Base-by-base conservation (phyloP, 2,888 invertebrate genomes). In the Brachynemurus nebulosus region DNA sequence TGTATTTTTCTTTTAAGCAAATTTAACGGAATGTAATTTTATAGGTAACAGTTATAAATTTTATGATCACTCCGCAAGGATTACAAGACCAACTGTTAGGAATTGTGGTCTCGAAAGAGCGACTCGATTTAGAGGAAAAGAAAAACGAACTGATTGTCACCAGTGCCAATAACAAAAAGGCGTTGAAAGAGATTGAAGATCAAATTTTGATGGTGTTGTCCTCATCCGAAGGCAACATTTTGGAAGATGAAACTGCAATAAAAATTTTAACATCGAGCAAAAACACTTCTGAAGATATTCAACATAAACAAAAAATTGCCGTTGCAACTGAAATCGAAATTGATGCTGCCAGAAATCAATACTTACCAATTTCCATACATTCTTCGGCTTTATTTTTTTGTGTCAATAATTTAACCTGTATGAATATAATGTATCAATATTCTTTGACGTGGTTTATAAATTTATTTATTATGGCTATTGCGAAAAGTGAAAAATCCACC, bases 351-450 rank as follows among this genome's bases (percentile, higher is more conserved):
- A 72, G 92, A 7, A 78, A 83, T 54, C 75, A 80, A n/a, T 96
- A 93, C 60, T 76, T 82, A 51, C 86, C 90, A 0, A 89, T 93
- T 2, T 88, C 92, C 4, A 76, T 74, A 48, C 86, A 90, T 57
- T 81, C 86, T 25, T 76, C 88, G 1, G 79, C 89, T 45, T 68
- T 96, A 34, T 95, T 93, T 71, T 93, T 95, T 68, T 91, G 91
- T 58, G 88, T 95, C 49, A 82, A 86, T 0, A 91, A 93, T 56
- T 63, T 95, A 58, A 79, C 85, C 1, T 83, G 81, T 55, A 86
- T 95, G 46, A 90, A 95, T 59, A 90, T 92, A 1, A 93, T 95
- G 92, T 95, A 95, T 63, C 92, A 93, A 64, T 95, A 92, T 58
- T 93, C 93, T 0, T 67, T 95, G 45, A 74, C 68, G 6, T 89